Base-by-base conservation (phyloP, 2,888 invertebrate genomes). In the Drepanosiphum platanoidis region DNA sequence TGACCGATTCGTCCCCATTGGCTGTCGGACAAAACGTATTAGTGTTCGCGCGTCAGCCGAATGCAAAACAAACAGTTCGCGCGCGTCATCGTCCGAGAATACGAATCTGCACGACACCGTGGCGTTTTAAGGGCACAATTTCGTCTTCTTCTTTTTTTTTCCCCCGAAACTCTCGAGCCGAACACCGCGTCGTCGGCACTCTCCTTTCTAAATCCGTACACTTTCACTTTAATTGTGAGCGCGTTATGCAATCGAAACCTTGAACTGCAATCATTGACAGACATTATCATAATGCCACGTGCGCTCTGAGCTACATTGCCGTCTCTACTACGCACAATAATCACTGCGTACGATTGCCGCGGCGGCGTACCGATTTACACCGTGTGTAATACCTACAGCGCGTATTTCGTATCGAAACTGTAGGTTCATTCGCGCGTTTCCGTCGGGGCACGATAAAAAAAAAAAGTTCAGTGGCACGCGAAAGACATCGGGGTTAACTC, bases 181-280 rank as follows among this genome's bases (percentile, higher is more conserved):
- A 80, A 58, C 70, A 70, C n/a, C 27, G 52, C 70, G 58, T 15
- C 27, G 52, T 52, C 70, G 39, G 32, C 61, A 72, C 61, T 82
- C 61, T n/a, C 81, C 81, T 82, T 82, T 82, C 81, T 82, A 82
- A 52, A 82, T 72, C 32, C 32, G 30, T 61, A 72, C 58, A 68
- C 84, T 84, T 84, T 84, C 84, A 84, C 84, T 84, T 77, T 77
- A 84, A 84, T 84, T 84, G 75, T 77, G 75, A 58, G 68, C 84
- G 70, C 84, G 70, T 84, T 84, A 77, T 70, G 77, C 84, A 77
- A 84, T 70, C 70, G 9, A 68, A 75, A 84, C 84, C 84, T 84
- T 84, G 84, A 84, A 84, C 84, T 39, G 22, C 52, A 52, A 70
- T 77, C 84, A 46, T 74, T 77, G 84, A 75, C 68, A 58, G 77